A percentile compares a stretch with the other conserved stretches of the same genome.
phyloP scores from a whole-genome alignment of 2,888 invertebrate species.

The Disparrhopalites patrizii region DNA sequence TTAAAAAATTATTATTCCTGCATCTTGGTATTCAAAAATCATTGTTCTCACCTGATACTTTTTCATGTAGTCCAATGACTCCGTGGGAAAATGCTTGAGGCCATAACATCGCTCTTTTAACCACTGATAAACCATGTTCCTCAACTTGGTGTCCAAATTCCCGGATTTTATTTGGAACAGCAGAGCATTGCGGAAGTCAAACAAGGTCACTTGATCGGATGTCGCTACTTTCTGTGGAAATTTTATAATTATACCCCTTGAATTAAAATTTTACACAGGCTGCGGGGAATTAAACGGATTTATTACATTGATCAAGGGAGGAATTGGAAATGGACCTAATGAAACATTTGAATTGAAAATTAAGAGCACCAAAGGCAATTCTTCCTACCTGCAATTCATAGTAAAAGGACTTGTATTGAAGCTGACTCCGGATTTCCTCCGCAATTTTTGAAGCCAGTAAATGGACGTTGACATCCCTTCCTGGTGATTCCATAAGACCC shows the following conservation, averaged over 20 bases:
- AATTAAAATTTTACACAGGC: no score
- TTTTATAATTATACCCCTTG: no score
- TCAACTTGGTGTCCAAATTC: slow-evolving; percentile 74
- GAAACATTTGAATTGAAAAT: not conserved
- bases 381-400: slow-evolving; percentile 78
- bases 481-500: slow-evolving; percentile 19
- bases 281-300: no score
- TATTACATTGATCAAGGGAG: no score
- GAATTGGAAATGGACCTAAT: no score
- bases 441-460: slow-evolving; percentile 72
- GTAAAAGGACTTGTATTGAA: slow-evolving; percentile 71
- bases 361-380: no score
- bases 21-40: not conserved
- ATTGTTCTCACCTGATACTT: slow-evolving; percentile 65
- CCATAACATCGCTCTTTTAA: slow-evolving; percentile 55
- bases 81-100: slow-evolving; percentile 50
- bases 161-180: slow-evolving; percentile 70
- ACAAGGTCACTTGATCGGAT: slow-evolving; percentile 66
- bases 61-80: slow-evolving; percentile 69
- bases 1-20: not conserved
- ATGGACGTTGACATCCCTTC: slow-evolving; percentile 63
- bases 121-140: slow-evolving; percentile 81
- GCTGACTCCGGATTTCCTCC: slow-evolving; percentile 71
- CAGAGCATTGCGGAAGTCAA: slow-evolving; percentile 72
- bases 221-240: slow-evolving; percentile 69